phyloP scores from a whole-genome alignment of 2,113 vertebrate species.

The Eubucco bourcierii region DNA sequence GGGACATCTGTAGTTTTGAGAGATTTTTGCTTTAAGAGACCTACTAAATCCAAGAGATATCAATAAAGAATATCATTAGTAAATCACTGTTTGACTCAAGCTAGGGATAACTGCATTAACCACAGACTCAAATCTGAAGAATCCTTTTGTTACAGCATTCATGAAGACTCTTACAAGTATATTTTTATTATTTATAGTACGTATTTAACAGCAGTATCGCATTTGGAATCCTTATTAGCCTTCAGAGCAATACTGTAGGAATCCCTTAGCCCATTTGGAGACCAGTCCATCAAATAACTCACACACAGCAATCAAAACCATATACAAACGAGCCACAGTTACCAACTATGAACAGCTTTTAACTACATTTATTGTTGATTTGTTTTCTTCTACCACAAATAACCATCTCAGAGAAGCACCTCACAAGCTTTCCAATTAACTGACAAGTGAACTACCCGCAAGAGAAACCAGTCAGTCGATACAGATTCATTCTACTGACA shows the following conservation, averaged over 20 bases:
- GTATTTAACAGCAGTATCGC: background rate
- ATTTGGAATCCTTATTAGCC: background rate
- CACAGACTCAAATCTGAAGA: background rate
- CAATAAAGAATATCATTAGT: background rate
- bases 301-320: background rate
- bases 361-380: background rate
- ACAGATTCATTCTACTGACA: background rate
- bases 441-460: conserved; percentile 4
- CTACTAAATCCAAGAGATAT: background rate
- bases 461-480: conserved; percentile 8
- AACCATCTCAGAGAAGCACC: background rate
- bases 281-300: background rate
- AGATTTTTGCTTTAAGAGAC: background rate
- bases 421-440: conserved; percentile 29
- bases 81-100: background rate
- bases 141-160: background rate
- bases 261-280: background rate
- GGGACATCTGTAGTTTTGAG: background rate
- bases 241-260: background rate
- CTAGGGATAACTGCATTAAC: background rate
- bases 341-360: background rate
- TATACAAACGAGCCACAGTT: rapidly evolving
- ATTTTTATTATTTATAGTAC: background rate
- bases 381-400: background rate
- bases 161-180: background rate